Evolutionary conservation across 2,113 vertebrate species (phyloP).

Genomic region (Haplochromis burtoni): DNA sequence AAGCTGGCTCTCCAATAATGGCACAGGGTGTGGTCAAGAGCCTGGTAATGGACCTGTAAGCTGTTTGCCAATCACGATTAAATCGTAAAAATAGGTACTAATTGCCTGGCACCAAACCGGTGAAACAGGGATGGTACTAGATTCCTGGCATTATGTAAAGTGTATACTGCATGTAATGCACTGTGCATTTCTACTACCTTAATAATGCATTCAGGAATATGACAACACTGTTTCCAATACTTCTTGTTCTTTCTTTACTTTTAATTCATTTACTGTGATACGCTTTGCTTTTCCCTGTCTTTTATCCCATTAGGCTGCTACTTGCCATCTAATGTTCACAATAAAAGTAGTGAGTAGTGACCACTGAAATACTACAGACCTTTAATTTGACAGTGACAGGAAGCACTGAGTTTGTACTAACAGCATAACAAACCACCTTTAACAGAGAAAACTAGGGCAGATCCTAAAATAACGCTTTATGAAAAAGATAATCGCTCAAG

Average conservation of each 20-base stretch:
- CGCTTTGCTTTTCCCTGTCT: neutral
- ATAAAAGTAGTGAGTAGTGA: neutral
- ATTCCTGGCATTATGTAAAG: neutral
- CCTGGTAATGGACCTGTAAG: neutral
- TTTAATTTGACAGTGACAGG: neutral
- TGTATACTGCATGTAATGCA: neutral
- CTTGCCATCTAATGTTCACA: neutral
- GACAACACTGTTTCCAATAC: neutral
- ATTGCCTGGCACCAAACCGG: neutral
- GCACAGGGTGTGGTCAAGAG: neutral
- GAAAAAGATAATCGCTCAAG: neutral
- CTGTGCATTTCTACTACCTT: neutral
- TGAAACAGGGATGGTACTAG: neutral
- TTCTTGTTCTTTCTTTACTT: neutral
- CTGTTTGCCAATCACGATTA: neutral
- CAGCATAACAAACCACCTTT: neutral
- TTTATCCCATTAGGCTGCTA: neutral
- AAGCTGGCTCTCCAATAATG: neutral
- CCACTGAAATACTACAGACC: neutral
- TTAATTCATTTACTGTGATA: neutral
- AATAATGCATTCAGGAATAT: neutral
- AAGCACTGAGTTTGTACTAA: neutral
- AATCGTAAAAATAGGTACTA: neutral
- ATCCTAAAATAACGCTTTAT: neutral
- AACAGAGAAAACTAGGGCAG: neutral